phyloP scores from a whole-genome alignment of 2,113 vertebrate species.

The Eublepharis macularius region DNA sequence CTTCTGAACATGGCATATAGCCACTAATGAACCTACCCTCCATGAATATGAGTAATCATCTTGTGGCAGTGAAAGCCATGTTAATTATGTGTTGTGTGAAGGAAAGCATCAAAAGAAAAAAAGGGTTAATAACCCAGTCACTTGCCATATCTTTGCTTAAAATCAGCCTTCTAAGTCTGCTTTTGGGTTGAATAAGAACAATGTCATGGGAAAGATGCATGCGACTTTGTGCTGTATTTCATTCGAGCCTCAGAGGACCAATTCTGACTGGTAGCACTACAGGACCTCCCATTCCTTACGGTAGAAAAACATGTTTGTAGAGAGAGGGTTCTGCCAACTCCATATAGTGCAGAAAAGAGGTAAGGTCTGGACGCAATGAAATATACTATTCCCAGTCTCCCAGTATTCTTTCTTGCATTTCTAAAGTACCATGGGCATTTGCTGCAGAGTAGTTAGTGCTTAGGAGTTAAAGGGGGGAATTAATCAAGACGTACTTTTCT shows the following conservation, averaged over 20 bases:
- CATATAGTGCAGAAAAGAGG: background rate
- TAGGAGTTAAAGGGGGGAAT: background rate
- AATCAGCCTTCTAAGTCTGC: background rate
- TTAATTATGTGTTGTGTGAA: too few relatives aligned
- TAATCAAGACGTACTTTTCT: constrained; percentile 2
- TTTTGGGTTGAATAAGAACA: background rate
- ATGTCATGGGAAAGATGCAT: background rate
- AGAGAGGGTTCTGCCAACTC: background rate
- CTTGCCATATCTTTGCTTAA: background rate
- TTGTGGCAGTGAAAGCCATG: too few relatives aligned
- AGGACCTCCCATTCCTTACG: background rate
- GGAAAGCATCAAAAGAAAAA: background rate
- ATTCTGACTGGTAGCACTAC: background rate
- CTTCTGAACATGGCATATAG: too few relatives aligned
- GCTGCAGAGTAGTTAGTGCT: constrained; percentile 2
- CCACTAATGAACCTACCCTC: too few relatives aligned
- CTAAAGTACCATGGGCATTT: background rate
- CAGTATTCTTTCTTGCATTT: background rate
- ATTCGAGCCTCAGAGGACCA: background rate
- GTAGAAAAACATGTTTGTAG: background rate
- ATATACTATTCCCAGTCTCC: background rate
- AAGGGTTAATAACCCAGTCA: background rate
- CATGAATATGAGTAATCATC: too few relatives aligned
- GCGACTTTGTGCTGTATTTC: background rate
- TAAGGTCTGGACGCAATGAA: background rate